Evolutionary conservation across 2,113 vertebrate species (phyloP).

Genomic region (Columba livia): DNA sequence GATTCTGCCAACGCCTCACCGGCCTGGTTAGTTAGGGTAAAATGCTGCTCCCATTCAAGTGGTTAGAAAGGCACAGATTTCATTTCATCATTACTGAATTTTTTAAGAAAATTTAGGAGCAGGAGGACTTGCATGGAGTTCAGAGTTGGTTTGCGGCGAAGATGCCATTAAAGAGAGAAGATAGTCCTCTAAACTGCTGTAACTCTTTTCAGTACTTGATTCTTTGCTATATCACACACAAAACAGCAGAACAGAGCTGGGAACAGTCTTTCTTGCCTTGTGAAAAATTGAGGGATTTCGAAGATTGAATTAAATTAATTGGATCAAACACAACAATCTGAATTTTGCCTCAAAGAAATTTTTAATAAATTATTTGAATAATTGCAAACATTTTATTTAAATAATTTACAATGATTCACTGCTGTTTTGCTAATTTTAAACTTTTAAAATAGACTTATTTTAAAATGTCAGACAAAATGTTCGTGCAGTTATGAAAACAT

Average conservation of each 20-base stretch:
- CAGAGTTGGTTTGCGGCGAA: constrained; percentile 1
- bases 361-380: neutral
- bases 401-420: neutral
- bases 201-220: neutral
- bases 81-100: neutral
- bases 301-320: neutral
- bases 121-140: neutral
- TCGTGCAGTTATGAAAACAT: neutral
- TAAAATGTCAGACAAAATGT: neutral
- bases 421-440: neutral
- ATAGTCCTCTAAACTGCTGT: neutral
- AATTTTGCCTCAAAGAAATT: neutral
- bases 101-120: neutral
- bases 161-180: neutral
- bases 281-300: neutral
- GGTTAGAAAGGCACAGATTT: neutral
- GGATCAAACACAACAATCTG: neutral
- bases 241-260: neutral
- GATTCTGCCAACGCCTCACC: neutral
- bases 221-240: neutral
- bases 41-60: neutral
- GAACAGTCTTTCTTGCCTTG: neutral
- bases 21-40: neutral
- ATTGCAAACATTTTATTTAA: neutral
- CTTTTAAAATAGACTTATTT: neutral